Base-by-base conservation (phyloP, 1,140 invertebrate species). In the Zaprionus inermis region DNA sequence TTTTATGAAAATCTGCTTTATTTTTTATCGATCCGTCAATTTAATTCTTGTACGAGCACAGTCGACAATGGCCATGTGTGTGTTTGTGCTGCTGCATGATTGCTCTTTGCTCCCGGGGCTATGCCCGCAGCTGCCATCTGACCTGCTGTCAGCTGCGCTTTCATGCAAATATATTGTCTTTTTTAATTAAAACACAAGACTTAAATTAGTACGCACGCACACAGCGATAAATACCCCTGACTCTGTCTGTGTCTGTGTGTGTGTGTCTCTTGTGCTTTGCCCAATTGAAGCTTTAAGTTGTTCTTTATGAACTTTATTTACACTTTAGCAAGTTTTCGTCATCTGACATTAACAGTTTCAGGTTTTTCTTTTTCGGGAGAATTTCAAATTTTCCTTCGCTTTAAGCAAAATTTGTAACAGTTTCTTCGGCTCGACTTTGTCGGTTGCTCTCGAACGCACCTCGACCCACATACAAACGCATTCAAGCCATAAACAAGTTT, bases 151-250 rank as follows among this genome's bases (percentile, higher is more conserved):
- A 81, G 72, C 79, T 81, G 72, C 57, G 79, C 63, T 79, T 79
- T 66, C 80, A 88, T 88, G 83, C 84, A 86, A 86, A 86, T 86
- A 83, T 89, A 89, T 88, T 89, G 77, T 88, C 66, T 79, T 83
- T 88, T 88, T 88, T 88, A 88, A 88, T 88, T 88, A 88, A 88
- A 88, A 89, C 77, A 89, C 83, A 89, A 83, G 84, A 60, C 77
- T 89, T 86, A 88, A 89, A 89, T 88, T 89, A 80, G 77, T 79
- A 59, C 41, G 9, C 49, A 68, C 58, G 11, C 58, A 69, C 18
- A 61, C 41, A 57, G 28, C 20, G 18, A 49, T 51, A 72, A 22
- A 52, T 38, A 28, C 38, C 38, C 38, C n/a, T 7, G 38, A 49
- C 32, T 63, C 12, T 66, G 34, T 59, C 28, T 59, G 38, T 70